Conservation (phyloP, 2,797 vertebrate genomes). For the Mus caroli region DNA sequence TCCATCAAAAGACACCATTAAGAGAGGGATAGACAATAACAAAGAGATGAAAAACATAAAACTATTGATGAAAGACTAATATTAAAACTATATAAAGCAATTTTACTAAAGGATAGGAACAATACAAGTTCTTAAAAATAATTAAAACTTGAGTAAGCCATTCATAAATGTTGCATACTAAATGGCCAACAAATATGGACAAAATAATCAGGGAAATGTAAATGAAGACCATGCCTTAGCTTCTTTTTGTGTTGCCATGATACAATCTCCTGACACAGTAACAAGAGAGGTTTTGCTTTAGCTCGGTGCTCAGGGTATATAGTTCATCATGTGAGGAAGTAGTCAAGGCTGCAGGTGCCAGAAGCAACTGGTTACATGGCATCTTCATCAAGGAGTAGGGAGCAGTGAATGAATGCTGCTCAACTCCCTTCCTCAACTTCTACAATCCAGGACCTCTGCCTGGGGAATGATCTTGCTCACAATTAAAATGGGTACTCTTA, state of each 20-base stretch:
- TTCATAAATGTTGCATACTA: conserved; percentile 36
- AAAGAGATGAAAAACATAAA: not conserved
- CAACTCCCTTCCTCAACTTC: not conserved
- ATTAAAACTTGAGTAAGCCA: not conserved
- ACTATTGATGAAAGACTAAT: not conserved
- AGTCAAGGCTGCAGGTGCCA: too few relatives aligned
- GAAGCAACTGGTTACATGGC: not conserved
- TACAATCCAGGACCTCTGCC: not conserved
- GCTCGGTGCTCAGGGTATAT: not conserved
- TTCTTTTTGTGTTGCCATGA: too few relatives aligned
- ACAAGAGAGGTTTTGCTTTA: not conserved
- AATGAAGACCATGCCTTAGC: conserved; percentile 13
- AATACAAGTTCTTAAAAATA: conserved; percentile 16
- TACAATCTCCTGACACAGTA: not conserved
- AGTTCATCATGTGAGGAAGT: not conserved
- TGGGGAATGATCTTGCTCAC: not conserved
- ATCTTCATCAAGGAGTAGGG: not conserved
- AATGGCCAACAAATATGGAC: not conserved
- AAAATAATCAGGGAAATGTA: conserved; percentile 33
- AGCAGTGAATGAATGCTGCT: not conserved
- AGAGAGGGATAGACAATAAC: not conserved
- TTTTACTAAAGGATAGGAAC: not conserved
- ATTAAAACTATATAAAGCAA: conserved; percentile 11
- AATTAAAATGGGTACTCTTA: too few relatives aligned
- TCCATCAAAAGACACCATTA: not conserved